These are phyloP conservation scores for Tuta absoluta DNA, from an alignment of 2,888 invertebrate genomes.

Conservation along the genomic window DNA sequence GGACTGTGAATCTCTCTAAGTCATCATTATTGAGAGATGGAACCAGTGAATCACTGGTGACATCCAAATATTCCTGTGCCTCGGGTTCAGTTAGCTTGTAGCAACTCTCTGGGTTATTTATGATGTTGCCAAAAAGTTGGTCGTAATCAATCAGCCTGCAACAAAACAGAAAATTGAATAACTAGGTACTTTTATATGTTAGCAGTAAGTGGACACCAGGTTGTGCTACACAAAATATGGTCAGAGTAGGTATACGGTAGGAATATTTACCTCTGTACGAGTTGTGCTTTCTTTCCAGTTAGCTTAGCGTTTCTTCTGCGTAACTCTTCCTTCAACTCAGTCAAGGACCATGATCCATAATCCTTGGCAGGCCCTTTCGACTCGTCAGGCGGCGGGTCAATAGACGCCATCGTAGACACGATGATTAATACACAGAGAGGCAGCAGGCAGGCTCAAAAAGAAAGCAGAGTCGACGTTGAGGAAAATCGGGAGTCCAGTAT, in stretches of 20 bases:
- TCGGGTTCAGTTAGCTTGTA: background rate
- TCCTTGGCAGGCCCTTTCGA: background rate
- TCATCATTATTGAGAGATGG: background rate
- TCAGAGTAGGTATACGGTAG: background rate
- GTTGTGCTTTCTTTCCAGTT: background rate
- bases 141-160: background rate
- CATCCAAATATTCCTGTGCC: background rate
- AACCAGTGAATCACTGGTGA: background rate
- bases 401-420: too few relatives aligned
- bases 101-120: background rate
- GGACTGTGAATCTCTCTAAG: background rate
- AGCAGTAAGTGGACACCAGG: background rate
- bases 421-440: too few relatives aligned
- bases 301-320: background rate
- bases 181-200: too few relatives aligned
- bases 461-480: too few relatives aligned
- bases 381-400: too few relatives aligned
- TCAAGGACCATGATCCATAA: conserved; percentile 3
- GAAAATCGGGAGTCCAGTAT: too few relatives aligned
- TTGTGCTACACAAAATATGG: too few relatives aligned
- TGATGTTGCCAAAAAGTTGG: background rate
- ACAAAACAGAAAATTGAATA: background rate
- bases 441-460: too few relatives aligned
- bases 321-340: background rate
- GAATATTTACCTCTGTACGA: background rate